Evolutionary conservation across 2,888 invertebrate genomes (phyloP).

Genomic region (Tinea pellionella): DNA sequence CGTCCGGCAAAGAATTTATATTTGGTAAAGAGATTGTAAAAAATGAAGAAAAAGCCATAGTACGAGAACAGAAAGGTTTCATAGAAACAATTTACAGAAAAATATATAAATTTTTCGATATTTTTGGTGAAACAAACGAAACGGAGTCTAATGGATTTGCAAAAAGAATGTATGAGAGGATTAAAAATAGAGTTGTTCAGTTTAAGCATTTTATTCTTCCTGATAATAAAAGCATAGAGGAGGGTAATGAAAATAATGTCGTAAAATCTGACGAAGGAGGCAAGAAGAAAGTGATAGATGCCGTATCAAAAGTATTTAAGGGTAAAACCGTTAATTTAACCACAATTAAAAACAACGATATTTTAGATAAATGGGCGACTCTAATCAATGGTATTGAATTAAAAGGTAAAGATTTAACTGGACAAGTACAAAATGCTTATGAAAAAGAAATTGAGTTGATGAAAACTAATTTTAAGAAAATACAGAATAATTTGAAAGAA

Average conservation of each 20-base stretch:
- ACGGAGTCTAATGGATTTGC: neutral
- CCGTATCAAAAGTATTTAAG: neutral
- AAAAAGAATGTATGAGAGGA: neutral
- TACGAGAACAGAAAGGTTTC: neutral
- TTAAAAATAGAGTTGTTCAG: conserved; percentile 3
- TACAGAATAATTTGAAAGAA: neutral
- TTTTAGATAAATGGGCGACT: neutral
- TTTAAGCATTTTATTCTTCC: neutral
- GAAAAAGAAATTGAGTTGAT: conserved; percentile 8
- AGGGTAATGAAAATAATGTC: neutral
- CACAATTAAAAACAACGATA: neutral
- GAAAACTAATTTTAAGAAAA: neutral
- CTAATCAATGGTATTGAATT: neutral
- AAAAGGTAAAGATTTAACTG: neutral
- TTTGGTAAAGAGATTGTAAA: conserved; percentile 17
- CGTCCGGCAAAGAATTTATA: conserved; percentile 19
- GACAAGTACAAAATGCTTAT: neutral
- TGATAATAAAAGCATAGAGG: neutral
- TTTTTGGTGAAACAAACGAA: neutral
- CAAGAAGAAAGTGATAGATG: neutral
- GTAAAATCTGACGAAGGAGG: neutral
- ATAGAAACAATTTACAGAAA: neutral
- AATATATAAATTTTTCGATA: neutral
- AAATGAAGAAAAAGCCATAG: neutral
- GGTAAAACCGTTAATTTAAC: neutral